Percentiles rank a stretch among this genome's conserved stretches.
Evolutionary conservation across 2,888 invertebrate species (phyloP).

Genomic region (Petrolisthes manimaculis): DNA sequence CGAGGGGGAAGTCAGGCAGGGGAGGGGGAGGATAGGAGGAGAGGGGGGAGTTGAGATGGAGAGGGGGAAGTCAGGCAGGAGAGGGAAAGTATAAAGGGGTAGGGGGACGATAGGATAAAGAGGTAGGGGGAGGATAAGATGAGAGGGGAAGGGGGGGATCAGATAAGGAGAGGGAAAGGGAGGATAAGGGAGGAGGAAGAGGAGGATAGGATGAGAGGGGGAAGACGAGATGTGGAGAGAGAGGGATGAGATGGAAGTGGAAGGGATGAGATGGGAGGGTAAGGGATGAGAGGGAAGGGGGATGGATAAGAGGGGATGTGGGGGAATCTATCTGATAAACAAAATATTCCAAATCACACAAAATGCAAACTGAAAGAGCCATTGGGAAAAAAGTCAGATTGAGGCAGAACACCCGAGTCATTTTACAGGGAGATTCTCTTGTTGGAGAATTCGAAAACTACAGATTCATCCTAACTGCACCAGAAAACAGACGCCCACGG

Average conservation of each 20-base stretch:
- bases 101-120: not conserved
- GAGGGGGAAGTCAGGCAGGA: not conserved
- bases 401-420: not conserved
- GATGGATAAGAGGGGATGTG: not conserved
- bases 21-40: constrained; percentile 1
- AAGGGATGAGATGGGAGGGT: not conserved
- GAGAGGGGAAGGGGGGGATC: not conserved
- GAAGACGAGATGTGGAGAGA: not conserved
- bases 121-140: not conserved
- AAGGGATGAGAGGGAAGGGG: not conserved
- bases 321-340: not conserved
- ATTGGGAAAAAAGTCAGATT: not conserved
- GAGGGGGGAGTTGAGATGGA: not conserved
- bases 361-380: not conserved
- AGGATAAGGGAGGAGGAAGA: not conserved
- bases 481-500: no score
- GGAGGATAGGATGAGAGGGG: not conserved
- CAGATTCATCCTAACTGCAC: not conserved
- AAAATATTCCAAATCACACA: not conserved
- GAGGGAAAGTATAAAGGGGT: not conserved
- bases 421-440: not conserved
- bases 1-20: not conserved
- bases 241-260: not conserved
- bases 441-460: no score
- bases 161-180: not conserved